A percentile compares a stretch with the other conserved stretches of the same genome.
Conservation (phyloP, 2,113 vertebrate genomes). For the Syrmaticus mikado region DNA sequence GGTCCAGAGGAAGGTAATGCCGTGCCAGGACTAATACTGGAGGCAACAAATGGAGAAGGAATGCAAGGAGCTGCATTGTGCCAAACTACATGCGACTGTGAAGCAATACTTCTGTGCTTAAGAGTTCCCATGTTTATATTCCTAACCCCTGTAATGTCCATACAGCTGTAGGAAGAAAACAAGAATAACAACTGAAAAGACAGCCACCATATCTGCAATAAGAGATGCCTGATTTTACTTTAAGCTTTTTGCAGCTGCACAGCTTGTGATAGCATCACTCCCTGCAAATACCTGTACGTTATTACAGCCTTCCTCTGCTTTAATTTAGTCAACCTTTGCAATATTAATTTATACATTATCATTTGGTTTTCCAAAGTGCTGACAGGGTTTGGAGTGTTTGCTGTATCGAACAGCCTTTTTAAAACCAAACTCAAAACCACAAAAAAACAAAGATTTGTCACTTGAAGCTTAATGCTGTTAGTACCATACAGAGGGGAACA, state of each 20-base stretch:
- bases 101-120: not conserved
- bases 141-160: not conserved
- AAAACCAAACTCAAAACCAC: not conserved
- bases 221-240: not conserved
- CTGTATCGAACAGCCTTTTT: not conserved
- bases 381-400: not conserved
- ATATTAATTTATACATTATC: rapidly evolving
- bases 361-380: not conserved
- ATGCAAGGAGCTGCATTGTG: not conserved
- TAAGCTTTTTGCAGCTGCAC: not conserved
- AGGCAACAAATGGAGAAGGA: not conserved
- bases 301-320: not conserved
- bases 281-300: not conserved
- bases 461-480: rapidly evolving
- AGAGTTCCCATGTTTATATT: not conserved
- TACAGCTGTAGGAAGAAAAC: not conserved
- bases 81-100: not conserved
- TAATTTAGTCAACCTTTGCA: not conserved
- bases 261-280: not conserved
- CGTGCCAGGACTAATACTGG: not conserved
- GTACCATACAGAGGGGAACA: not conserved
- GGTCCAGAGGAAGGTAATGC: not conserved
- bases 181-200: not conserved
- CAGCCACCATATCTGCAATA: not conserved
- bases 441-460: rapidly evolving